Conservation (phyloP, 2,113 vertebrate genomes). For the Pollachius pollachius region DNA sequence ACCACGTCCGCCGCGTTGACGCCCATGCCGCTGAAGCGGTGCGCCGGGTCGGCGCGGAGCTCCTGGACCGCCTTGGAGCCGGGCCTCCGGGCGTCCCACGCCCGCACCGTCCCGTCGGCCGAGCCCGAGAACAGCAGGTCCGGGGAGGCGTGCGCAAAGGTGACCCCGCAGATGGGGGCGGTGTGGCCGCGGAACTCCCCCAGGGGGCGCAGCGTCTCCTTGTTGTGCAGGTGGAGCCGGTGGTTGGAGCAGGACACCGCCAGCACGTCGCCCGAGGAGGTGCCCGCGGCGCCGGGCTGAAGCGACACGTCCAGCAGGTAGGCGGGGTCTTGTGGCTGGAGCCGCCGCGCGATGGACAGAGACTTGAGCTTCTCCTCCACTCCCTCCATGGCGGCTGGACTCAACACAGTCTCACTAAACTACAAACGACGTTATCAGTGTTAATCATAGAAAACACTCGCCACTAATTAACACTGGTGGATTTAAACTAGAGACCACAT, state of each 20-base stretch:
- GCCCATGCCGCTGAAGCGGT: slow-evolving; percentile 84
- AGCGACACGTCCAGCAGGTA: slow-evolving; percentile 66
- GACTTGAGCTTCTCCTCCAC: slow-evolving; percentile 75
- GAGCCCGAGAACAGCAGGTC: slow-evolving; percentile 79
- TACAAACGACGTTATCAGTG: not conserved
- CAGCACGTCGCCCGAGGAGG: slow-evolving; percentile 48
- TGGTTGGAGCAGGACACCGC: slow-evolving; percentile 81
- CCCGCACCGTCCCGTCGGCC: slow-evolving; percentile 75
- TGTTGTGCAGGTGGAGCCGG: slow-evolving; percentile 76
- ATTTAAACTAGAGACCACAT: too few relatives aligned
- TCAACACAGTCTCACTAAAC: not conserved
- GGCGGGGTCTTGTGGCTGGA: slow-evolving; percentile 45
- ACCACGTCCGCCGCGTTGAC: slow-evolving; percentile 79
- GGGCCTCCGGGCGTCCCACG: slow-evolving; percentile 82
- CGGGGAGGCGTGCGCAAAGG: slow-evolving; percentile 68
- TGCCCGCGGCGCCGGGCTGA: slow-evolving; percentile 42
- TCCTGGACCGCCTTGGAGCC: slow-evolving; percentile 61
- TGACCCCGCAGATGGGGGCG: slow-evolving; percentile 71
- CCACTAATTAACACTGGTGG: too few relatives aligned
- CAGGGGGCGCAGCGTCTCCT: slow-evolving; percentile 71
- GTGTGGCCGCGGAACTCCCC: slow-evolving; percentile 64
- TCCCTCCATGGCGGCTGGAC: slow-evolving; percentile 67
- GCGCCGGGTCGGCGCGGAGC: slow-evolving; percentile 77
- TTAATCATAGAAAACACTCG: too few relatives aligned
- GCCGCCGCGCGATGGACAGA: slow-evolving; percentile 77